Base-by-base conservation (phyloP, 2,113 vertebrate genomes). In the Paracanthobrama guichenoti region DNA sequence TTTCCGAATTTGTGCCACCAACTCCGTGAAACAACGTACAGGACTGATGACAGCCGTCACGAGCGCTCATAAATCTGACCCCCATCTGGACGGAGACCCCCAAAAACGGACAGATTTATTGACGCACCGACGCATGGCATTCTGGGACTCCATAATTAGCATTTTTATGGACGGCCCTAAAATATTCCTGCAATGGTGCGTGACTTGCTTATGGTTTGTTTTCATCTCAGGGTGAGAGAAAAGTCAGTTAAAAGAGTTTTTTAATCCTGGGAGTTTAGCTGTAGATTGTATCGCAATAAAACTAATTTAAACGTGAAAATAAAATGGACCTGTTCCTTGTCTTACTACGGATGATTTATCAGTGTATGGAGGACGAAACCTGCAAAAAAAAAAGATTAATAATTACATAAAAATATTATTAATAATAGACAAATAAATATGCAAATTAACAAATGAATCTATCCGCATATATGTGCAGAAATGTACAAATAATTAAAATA, bases 61-160 rank as follows among this genome's bases (percentile, higher is more conserved):
- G 0, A 7, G 7, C 3, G 44, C 42, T 78, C 20, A 3, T 87
- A 82, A 87, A 85, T 87, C 83, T 64, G 79, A 87, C n/a, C 26
- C 5, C 62, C 74, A 74, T 62, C 67, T 55, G 75, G 59, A 35
- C 12, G 42, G 66, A 57, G 67, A 79, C 4, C 16, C 57, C 46
- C 48, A 39, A 67, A 64, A 83, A 67, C 84, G 42, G 77, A 86
- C 26, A 55, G 83, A 89, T 90, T 88, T 91, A 86, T 87, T 48
- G 26, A 82, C 50, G 12, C 28, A 35, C 28, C 3, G 6, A 66
- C 22, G 55, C 44, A 44, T 16, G 50, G 46, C 46, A 64, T 80
- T 80, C 60, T 80, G 79, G 79, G 79, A 22, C 18, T 31, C 24
- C 50, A 6, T 31, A 77, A 71, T 84, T 78, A 84, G 62, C 57